Evolutionary conservation across 1,140 invertebrate genomes (phyloP).

Genomic region (Bombus ignitus): DNA sequence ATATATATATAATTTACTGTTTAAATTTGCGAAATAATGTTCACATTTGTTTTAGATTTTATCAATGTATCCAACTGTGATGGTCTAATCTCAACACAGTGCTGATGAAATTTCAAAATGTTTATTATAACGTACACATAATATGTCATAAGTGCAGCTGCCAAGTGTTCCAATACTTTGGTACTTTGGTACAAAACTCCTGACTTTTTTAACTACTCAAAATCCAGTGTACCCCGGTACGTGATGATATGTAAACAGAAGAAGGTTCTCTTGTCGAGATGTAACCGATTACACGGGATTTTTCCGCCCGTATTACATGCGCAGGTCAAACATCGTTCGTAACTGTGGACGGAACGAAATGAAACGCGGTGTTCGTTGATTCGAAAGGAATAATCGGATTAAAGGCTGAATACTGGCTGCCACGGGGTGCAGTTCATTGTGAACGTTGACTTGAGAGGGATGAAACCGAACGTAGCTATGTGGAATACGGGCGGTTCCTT

Average conservation of each 20-base stretch:
- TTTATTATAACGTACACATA: too few species aligned
- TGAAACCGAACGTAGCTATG: conserved; percentile 62
- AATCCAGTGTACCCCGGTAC: too few species aligned
- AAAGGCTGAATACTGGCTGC: conserved; percentile 63
- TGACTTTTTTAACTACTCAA: background rate
- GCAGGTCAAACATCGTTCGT: conserved; percentile 4
- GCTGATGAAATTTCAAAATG: too few species aligned
- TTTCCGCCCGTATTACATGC: conserved; percentile 39
- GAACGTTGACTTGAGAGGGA: conserved; percentile 67
- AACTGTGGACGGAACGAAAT: conserved; percentile 28
- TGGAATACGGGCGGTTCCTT: conserved; percentile 36
- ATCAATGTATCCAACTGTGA: too few species aligned
- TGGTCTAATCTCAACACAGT: too few species aligned
- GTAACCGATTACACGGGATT: conserved; percentile 38
- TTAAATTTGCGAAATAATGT: too few species aligned
- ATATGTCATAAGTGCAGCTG: too few species aligned
- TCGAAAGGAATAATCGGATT: conserved; percentile 75
- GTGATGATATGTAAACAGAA: conserved; percentile 1
- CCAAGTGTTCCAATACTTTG: too few species aligned
- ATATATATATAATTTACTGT: too few species aligned
- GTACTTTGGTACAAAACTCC: background rate
- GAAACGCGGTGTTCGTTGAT: conserved; percentile 63
- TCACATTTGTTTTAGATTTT: too few species aligned
- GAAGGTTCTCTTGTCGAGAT: background rate
- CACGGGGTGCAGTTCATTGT: conserved; percentile 66